Percentiles rank a stretch among this genome's conserved stretches.
These are phyloP conservation scores for Archocentrus centrarchus DNA, from an alignment of 2,113 vertebrate genomes.

Conservation along the genomic window DNA sequence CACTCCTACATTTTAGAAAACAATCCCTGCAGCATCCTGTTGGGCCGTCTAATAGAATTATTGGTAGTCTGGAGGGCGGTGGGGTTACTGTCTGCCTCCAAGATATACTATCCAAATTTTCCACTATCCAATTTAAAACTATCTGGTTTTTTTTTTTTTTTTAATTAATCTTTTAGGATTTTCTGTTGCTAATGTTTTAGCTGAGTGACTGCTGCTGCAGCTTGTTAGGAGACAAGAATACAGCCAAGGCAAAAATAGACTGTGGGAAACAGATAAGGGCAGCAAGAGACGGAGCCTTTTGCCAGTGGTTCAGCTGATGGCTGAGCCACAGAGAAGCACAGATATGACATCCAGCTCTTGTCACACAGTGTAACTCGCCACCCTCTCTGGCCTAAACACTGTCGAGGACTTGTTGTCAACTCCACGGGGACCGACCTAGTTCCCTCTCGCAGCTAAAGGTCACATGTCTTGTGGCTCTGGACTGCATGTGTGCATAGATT, in stretches of 20 bases:
- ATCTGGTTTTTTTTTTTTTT: not conserved
- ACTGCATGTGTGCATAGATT: slow-evolving; percentile 7
- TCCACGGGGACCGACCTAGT: slow-evolving; percentile 59
- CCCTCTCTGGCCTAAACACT: slow-evolving; percentile 22
- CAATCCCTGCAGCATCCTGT: slow-evolving; percentile 4
- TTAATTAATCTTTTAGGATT: not conserved
- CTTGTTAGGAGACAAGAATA: not conserved
- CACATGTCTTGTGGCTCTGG: slow-evolving; percentile 23
- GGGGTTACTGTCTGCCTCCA: not conserved
- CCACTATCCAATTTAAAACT: too few species aligned
- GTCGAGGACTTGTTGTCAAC: slow-evolving; percentile 55
- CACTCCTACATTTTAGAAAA: slow-evolving; percentile 18
- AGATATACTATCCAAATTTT: not conserved
- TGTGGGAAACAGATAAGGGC: slow-evolving; percentile 54
- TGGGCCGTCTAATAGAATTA: slow-evolving; percentile 23
- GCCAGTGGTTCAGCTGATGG: slow-evolving; percentile 45
- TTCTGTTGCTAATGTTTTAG: slow-evolving; percentile 8
- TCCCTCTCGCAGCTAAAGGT: slow-evolving; percentile 62
- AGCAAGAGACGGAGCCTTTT: slow-evolving; percentile 34
- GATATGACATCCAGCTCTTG: slow-evolving; percentile 55
- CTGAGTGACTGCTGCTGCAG: not conserved
- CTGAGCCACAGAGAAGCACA: slow-evolving; percentile 25
- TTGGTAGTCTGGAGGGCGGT: slow-evolving; percentile 9
- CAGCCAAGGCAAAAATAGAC: slow-evolving; percentile 63
- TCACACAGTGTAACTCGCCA: slow-evolving; percentile 39